Conservation (phyloP, 2,113 vertebrate genomes). For the Anthoscopus minutus region DNA sequence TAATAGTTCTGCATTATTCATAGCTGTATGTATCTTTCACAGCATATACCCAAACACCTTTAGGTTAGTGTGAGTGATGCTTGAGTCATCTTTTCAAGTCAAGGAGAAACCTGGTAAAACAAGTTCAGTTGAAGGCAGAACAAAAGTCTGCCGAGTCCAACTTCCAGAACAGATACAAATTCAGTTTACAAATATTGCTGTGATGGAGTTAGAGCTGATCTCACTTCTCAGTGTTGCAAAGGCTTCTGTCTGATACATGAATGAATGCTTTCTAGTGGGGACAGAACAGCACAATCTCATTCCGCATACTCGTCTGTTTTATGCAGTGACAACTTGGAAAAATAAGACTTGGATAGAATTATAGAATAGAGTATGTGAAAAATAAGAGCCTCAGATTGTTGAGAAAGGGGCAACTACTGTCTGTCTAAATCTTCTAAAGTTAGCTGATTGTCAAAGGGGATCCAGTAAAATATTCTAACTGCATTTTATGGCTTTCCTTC, state of each 20-base stretch:
- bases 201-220: rapidly evolving
- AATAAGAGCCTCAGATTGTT: background rate
- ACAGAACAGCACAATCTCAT: background rate
- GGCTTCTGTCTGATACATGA: background rate
- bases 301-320: background rate
- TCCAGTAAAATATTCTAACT: background rate
- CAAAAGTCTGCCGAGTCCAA: background rate
- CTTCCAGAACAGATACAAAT: background rate
- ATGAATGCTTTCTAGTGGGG: background rate
- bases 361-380: background rate
- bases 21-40: background rate
- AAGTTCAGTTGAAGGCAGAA: background rate
- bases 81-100: background rate
- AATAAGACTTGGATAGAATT: background rate
- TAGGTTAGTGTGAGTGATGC: rapidly evolving
- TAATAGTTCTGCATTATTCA: background rate
- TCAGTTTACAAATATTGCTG: background rate
- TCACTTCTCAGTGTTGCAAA: background rate
- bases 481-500: background rate
- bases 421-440: background rate
- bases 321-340: background rate
- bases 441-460: background rate
- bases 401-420: background rate
- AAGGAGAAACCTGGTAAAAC: background rate
- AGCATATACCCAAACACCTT: background rate